Base-by-base conservation (phyloP, 2,113 vertebrate genomes). In the Eurystomus gularis region DNA sequence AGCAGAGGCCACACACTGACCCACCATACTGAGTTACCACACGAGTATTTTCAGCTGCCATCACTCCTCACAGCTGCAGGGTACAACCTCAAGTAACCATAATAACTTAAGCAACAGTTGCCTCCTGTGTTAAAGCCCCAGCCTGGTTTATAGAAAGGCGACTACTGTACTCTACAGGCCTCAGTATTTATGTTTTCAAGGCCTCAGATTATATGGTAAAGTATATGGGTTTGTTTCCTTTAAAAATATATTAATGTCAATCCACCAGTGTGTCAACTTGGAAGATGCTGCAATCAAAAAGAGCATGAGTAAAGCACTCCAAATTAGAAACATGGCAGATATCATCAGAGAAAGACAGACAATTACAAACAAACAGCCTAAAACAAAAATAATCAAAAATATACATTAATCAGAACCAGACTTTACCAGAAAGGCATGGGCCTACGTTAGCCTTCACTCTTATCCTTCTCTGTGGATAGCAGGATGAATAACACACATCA, bases 401-500 rank as follows among this genome's bases (percentile, higher is more conserved):
- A 70, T 9, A 5, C 12, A 83, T 35, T 75, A 65, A 40, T 70
- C 62, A 90, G 73, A 88, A 71, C 11, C 11, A 66, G 57, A 54
- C 28, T 84, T 61, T 40, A 87, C 33, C 42, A 82, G 42, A 82
- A 80, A 39, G 44, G 40, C 15, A 84, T 0, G 1, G 29, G 49
- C 19, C 37, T 78, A 40, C 1, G 0, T 21, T 24, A 52, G 39
- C 7, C 20, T 87, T 65, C 49, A 25, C 13, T 44, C 19, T 75
- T 13, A 44, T n/a, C 31, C 62, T 66, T 20, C 57, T n/a, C 71
- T 73, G 17, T 7, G 20, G 44, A 46, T 2, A 3, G 60, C 13
- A 62, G 40, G 17, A 39, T 0, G 0, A 42, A 7, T 29, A 62
- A 37, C 33, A 61, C 31, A 79, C 1, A 0, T 11, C 3, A 1